Evolutionary conservation across 2,888 invertebrate genomes (phyloP).

Genomic region (Entomobrya multifasciata): DNA sequence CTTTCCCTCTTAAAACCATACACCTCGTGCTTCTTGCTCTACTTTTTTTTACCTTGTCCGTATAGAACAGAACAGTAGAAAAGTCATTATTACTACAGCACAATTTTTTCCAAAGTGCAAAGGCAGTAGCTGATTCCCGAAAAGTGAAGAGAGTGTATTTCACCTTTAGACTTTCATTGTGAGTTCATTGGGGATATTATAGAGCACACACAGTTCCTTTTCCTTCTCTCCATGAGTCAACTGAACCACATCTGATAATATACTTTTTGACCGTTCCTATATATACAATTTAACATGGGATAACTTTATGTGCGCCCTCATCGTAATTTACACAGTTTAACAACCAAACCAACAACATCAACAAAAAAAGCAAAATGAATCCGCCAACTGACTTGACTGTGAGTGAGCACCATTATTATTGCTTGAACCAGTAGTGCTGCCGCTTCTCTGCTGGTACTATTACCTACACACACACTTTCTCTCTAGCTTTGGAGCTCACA

Average conservation of each 20-base stretch:
- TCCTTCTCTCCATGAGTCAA: slow-evolving; percentile 48
- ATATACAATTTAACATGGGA: neutral
- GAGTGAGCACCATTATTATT: neutral
- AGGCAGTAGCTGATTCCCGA: neutral
- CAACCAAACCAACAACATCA: slow-evolving; percentile 26
- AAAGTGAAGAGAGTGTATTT: neutral
- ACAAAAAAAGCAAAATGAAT: slow-evolving; percentile 38
- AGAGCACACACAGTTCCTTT: slow-evolving; percentile 7
- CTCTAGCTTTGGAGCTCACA: slow-evolving; percentile 11
- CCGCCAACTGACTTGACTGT: slow-evolving; percentile 5
- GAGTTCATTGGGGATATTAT: slow-evolving; percentile 27
- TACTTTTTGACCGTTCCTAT: neutral
- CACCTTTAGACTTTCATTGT: slow-evolving; percentile 22
- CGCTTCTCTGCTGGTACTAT: neutral
- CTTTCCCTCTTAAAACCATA: neutral
- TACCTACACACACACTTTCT: too few relatives aligned
- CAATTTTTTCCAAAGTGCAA: too few relatives aligned
- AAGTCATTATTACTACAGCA: slow-evolving; percentile 13
- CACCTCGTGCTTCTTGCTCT: neutral
- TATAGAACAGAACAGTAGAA: too few relatives aligned
- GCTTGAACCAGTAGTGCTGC: neutral
- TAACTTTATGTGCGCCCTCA: too few relatives aligned
- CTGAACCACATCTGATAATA: slow-evolving; percentile 64
- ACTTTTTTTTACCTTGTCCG: too few relatives aligned
- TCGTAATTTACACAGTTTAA: slow-evolving; percentile 18